Evolutionary conservation across 2,113 vertebrate species (phyloP).

Genomic region (Athene noctua): DNA sequence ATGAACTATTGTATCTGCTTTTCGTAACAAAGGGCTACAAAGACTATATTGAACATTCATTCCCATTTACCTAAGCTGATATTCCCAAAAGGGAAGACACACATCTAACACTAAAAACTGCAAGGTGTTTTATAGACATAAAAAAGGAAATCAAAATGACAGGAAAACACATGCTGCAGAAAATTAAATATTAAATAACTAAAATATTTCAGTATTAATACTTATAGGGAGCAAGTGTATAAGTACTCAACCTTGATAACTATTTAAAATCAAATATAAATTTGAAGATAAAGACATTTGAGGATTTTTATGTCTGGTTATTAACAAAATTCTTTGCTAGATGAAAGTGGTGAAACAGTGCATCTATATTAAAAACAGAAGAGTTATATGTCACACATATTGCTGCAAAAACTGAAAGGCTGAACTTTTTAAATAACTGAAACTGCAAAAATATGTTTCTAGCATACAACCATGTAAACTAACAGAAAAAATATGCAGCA

Average conservation of each 20-base stretch:
- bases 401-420: background rate
- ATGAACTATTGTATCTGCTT: background rate
- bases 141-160: background rate
- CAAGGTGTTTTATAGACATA: background rate
- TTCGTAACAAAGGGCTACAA: background rate
- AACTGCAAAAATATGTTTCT: background rate
- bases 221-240: background rate
- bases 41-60: background rate
- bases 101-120: background rate
- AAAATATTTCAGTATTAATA: background rate
- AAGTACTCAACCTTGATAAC: background rate
- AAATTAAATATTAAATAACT: background rate
- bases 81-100: background rate
- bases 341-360: background rate
- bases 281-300: background rate
- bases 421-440: background rate
- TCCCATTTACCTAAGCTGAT: background rate
- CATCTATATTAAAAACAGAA: background rate
- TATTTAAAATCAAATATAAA: background rate
- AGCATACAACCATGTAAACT: background rate
- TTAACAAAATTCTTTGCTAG: background rate
- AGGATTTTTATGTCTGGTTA: background rate
- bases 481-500: background rate
- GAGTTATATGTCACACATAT: accelerated
- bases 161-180: background rate